These are phyloP conservation scores for Harpagus bidentatus DNA, from an alignment of 2,113 vertebrate genomes.

Conservation along the genomic window DNA sequence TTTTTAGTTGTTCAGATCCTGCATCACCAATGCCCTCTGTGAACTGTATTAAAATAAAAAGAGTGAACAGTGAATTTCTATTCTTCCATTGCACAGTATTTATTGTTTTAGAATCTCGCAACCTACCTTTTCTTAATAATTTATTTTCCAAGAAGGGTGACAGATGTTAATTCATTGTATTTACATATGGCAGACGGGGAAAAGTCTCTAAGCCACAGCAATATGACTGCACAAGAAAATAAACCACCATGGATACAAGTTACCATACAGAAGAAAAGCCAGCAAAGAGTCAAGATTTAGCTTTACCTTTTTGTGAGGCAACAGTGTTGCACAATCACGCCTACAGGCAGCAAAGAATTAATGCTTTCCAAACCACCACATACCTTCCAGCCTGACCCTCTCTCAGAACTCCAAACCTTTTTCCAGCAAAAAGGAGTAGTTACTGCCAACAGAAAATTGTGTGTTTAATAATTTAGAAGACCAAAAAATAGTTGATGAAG, in stretches of 20 bases:
- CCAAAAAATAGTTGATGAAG: background rate
- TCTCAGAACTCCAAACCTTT: background rate
- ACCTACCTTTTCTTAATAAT: background rate
- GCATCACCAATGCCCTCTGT: background rate
- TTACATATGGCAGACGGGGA: background rate
- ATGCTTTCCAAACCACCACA: background rate
- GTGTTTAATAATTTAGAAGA: background rate
- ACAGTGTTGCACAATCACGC: background rate
- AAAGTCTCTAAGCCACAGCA: background rate
- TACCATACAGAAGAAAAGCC: background rate
- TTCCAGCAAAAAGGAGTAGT: background rate
- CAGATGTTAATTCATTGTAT: background rate
- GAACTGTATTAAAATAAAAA: background rate
- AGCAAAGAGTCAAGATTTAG: background rate
- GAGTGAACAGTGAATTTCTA: background rate
- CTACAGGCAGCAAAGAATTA: background rate
- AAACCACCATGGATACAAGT: background rate
- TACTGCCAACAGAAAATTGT: background rate
- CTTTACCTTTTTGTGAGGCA: background rate
- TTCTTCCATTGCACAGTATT: background rate
- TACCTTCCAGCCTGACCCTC: background rate
- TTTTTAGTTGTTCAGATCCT: background rate
- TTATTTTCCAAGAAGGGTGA: background rate
- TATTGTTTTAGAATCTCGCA: background rate
- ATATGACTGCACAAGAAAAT: background rate